Base-by-base conservation (phyloP, 2,888 invertebrate genomes). In the Theristus sp. region DNA sequence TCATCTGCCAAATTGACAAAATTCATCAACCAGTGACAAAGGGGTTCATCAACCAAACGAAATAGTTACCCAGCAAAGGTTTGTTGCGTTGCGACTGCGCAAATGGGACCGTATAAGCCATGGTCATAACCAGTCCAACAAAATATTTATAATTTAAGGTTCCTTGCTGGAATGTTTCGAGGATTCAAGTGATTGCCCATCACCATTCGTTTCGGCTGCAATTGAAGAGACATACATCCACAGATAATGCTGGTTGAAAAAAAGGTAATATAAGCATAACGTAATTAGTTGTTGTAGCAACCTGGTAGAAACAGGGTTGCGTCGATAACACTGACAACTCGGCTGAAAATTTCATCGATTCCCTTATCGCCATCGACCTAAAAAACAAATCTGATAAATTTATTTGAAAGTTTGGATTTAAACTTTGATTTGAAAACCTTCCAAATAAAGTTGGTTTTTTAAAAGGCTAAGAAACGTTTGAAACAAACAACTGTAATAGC, bases 351-450 rank as follows among this genome's bases (percentile, higher is more conserved):
- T 22, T 65, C 64, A n/a, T 71, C 71, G 13, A 65, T 64, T 27
- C 68, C 69, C 0, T 62, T 62, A 58, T 71, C 72, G 17, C 72
- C 71, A 56, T 71, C 71, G 24, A 70, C 65, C 71, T 71, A n/a
- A 54, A 65, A 61, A n/a, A 2, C 2, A 2, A 29, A 27, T 2
- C 22, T 29, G 2, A 2, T n/a, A 24, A 38, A 38, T 46, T 56
- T 29, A 29, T 6, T 31, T 31, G 29, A 22, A 2, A 56, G 6
- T 28, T 38, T 13, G 38, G 20, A 38, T 13, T 13, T 13, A 38
- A 38, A 38, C 10, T 38, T 38, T 38, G 38, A 20, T 10, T 13
- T 13, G 20, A 38, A 38, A 38, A 10, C 10, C 10, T 13, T 20
- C 10, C 38, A 38, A 10, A 38, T 13, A 38, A 13, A 10, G 20